Percentiles rank a stretch among this genome's conserved stretches.
Conservation (phyloP, 2,888 invertebrate species). For the Melieria picta region DNA sequence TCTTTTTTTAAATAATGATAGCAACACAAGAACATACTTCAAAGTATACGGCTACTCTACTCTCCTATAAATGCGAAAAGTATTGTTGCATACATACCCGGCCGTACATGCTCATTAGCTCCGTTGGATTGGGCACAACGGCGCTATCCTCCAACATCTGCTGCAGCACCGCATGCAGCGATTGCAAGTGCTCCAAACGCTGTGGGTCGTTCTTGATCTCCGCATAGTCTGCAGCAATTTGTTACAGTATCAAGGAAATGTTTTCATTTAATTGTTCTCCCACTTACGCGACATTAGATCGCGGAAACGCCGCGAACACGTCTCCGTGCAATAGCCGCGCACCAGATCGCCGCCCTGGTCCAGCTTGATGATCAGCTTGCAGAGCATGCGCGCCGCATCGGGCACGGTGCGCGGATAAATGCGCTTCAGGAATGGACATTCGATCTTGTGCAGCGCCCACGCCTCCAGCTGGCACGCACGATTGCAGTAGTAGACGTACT, state of each 20-base stretch:
- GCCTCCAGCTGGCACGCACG: constrained; percentile 81
- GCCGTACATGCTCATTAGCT: constrained; percentile 87
- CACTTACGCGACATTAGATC: constrained; percentile 91
- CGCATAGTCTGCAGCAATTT: constrained; percentile 74
- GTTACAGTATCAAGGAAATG: too few relatives aligned
- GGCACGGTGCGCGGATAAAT: constrained; percentile 79
- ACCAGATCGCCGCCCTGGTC: constrained; percentile 75
- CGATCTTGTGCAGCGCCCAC: constrained; percentile 85
- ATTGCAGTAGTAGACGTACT: constrained; percentile 85
- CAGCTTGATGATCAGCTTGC: constrained; percentile 73
- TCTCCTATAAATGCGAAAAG: too few relatives aligned
- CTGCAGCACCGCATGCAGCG: constrained; percentile 76
- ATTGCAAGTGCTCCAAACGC: constrained; percentile 82
- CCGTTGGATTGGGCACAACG: constrained; percentile 78
- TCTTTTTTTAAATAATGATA: too few relatives aligned
- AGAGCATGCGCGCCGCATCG: constrained; percentile 83
- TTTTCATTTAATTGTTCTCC: too few relatives aligned
- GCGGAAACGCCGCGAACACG: constrained; percentile 79
- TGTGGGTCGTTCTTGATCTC: constrained; percentile 80
- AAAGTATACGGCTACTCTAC: too few relatives aligned
- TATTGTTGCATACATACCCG: constrained; percentile 71
- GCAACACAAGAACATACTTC: too few relatives aligned
- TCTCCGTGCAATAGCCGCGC: constrained; percentile 76
- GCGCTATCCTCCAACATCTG: constrained; percentile 75
- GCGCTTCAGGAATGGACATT: constrained; percentile 81